These are phyloP conservation scores for Sinocyclocheilus rhinocerous DNA, from an alignment of 2,113 vertebrate species.

Conservation along the genomic window DNA sequence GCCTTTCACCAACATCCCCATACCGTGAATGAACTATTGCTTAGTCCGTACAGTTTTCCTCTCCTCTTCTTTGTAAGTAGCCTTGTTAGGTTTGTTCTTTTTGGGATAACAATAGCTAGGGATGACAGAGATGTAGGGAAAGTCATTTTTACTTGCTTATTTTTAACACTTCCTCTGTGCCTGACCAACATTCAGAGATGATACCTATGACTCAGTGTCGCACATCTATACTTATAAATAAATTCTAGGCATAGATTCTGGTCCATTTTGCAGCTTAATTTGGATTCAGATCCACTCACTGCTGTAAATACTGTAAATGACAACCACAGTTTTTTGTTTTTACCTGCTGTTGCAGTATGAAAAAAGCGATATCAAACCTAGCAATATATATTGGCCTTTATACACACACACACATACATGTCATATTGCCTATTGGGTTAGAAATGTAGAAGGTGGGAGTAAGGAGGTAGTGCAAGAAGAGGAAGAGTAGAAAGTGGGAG, in stretches of 20 bases:
- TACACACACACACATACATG: too few relatives aligned
- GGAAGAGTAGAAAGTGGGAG: neutral
- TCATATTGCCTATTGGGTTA: neutral
- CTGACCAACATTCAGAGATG: neutral
- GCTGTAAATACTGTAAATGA: too few relatives aligned
- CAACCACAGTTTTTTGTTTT: too few relatives aligned
- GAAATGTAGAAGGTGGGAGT: constrained; percentile 26
- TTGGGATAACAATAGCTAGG: neutral
- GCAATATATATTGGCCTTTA: too few relatives aligned
- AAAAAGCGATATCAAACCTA: too few relatives aligned
- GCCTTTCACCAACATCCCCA: neutral
- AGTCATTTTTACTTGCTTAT: neutral
- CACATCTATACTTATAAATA: too few relatives aligned
- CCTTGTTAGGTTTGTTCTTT: neutral
- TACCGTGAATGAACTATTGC: neutral
- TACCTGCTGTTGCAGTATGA: too few relatives aligned
- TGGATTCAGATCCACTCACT: neutral
- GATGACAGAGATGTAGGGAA: neutral
- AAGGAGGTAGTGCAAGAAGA: neutral
- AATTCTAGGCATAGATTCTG: neutral
- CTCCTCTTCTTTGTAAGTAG: neutral
- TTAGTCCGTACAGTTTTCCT: neutral
- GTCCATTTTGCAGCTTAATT: neutral
- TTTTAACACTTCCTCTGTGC: neutral
- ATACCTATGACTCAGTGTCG: neutral